These are phyloP conservation scores for Drosophila formosana DNA, from an alignment of 2,888 invertebrate genomes.

Conservation along the genomic window DNA sequence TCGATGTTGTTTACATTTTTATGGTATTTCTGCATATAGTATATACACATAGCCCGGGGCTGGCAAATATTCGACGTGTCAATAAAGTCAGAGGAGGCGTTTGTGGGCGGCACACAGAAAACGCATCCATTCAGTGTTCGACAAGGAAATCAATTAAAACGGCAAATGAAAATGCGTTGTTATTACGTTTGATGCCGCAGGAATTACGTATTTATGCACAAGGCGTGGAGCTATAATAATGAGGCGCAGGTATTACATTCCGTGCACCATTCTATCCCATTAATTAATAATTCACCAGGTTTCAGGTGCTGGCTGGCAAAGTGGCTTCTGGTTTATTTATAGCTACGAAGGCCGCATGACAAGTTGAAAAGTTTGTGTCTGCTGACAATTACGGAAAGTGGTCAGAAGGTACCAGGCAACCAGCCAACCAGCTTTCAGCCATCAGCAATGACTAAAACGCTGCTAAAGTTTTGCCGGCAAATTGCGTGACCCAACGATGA, in stretches of 20 bases:
- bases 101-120: not conserved
- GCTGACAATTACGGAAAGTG: slow-evolving; percentile 37
- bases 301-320: slow-evolving; percentile 16
- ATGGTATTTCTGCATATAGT: slow-evolving; percentile 14
- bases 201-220: not conserved
- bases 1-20: slow-evolving; percentile 53
- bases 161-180: slow-evolving; percentile 24
- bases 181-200: not conserved
- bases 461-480: slow-evolving; percentile 46
- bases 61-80: not conserved
- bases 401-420: slow-evolving; percentile 22
- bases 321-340: slow-evolving; percentile 43
- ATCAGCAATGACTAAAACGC: slow-evolving; percentile 18
- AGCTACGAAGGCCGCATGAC: slow-evolving; percentile 34
- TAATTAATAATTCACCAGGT: slow-evolving; percentile 29
- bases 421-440: slow-evolving; percentile 20
- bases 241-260: not conserved
- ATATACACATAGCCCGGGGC: slow-evolving; percentile 1
- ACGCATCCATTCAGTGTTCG: not conserved
- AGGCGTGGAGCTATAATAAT: not conserved
- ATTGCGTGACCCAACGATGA: slow-evolving; percentile 55
- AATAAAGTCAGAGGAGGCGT: slow-evolving; percentile 4
- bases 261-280: not conserved
- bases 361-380: slow-evolving; percentile 36
- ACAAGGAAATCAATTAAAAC: slow-evolving; percentile 45